These are phyloP conservation scores for Mechanitis mazaeus DNA, from an alignment of 2,888 invertebrate species.

Conservation along the genomic window DNA sequence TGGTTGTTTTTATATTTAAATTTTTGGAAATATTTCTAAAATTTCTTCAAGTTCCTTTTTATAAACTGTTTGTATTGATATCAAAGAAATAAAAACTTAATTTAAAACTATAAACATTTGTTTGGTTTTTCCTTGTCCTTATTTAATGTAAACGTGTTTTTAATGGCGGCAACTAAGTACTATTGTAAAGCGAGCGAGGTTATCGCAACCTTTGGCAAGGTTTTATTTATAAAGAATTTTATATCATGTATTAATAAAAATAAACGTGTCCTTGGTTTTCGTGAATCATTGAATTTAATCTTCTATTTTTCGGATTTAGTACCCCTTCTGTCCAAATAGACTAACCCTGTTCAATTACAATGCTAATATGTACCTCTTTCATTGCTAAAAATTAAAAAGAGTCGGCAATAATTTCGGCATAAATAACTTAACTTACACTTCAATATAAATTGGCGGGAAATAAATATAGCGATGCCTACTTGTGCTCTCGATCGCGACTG, in stretches of 20 bases:
- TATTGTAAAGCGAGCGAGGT: slow-evolving; percentile 27
- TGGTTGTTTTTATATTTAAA: neutral
- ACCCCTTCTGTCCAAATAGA: too few relatives aligned
- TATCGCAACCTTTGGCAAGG: slow-evolving; percentile 24
- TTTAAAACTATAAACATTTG: slow-evolving; percentile 21
- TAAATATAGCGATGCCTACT: slow-evolving; percentile 39
- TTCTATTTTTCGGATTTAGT: too few relatives aligned
- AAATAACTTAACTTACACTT: slow-evolving; percentile 16
- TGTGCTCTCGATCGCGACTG: slow-evolving; percentile 53
- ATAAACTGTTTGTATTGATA: slow-evolving; percentile 2
- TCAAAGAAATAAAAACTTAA: slow-evolving; percentile 17
- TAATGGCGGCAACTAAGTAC: slow-evolving; percentile 17
- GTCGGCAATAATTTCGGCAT: slow-evolving; percentile 18
- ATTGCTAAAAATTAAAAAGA: neutral
- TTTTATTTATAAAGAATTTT: neutral
- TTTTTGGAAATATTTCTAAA: neutral
- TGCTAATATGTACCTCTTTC: too few relatives aligned
- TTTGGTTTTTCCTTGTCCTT: slow-evolving; percentile 32
- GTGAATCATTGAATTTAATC: too few relatives aligned
- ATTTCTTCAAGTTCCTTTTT: neutral
- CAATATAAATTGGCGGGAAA: slow-evolving; percentile 47
- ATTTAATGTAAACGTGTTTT: slow-evolving; percentile 24
- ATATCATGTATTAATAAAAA: neutral
- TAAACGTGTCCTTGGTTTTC: slow-evolving; percentile 8
- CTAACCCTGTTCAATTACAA: too few relatives aligned